These are phyloP conservation scores for Drosophila bipectinata DNA, from an alignment of 1,140 invertebrate genomes.

Conservation along the genomic window DNA sequence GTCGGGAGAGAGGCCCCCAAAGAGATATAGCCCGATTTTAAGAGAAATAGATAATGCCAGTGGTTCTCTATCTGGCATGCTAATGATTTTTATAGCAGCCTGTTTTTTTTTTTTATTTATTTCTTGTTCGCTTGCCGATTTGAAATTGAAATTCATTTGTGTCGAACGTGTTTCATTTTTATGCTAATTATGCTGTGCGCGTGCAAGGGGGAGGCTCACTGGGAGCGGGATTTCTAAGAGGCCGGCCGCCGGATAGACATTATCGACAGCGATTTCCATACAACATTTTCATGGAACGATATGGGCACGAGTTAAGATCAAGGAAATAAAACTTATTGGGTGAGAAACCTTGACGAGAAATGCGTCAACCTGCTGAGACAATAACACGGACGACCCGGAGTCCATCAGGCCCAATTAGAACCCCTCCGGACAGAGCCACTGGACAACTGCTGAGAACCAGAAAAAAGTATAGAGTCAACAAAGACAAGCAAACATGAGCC, in stretches of 20 bases:
- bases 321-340: slow-evolving; percentile 44
- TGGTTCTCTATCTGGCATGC: neutral
- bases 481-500: slow-evolving; percentile 6
- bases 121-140: slow-evolving; percentile 41
- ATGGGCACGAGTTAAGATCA: slow-evolving; percentile 8
- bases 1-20: slow-evolving; percentile 16
- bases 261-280: neutral
- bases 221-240: neutral
- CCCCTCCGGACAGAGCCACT: slow-evolving; percentile 1
- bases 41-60: slow-evolving; percentile 24
- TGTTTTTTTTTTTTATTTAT: neutral
- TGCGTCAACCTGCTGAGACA: slow-evolving; percentile 20
- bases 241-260: slow-evolving; percentile 27
- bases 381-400: slow-evolving; percentile 17
- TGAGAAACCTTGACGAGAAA: slow-evolving; percentile 35
- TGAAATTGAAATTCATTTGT: slow-evolving; percentile 69
- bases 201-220: slow-evolving; percentile 7
- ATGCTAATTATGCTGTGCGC: slow-evolving; percentile 66
- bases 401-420: slow-evolving; percentile 61
- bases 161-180: slow-evolving; percentile 69
- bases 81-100: slow-evolving; percentile 19
- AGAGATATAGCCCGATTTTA: neutral
- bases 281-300: neutral
- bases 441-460: slow-evolving; percentile 45
- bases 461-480: slow-evolving; percentile 39